Percentiles rank a stretch among this genome's conserved stretches.
phyloP scores from a whole-genome alignment of 2,888 invertebrate species.

The Punctoribates punctum region DNA sequence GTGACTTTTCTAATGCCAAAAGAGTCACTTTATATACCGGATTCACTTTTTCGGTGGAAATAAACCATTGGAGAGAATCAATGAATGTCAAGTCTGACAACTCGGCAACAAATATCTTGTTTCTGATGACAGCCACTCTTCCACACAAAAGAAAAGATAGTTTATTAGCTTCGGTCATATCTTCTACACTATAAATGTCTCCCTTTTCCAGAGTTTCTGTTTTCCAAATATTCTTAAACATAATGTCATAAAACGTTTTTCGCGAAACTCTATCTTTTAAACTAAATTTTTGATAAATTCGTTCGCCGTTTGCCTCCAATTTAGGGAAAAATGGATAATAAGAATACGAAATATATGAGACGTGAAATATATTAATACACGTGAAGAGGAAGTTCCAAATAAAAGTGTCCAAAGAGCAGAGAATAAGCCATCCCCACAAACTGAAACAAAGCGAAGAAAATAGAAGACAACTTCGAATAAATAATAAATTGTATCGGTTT shows the following conservation, averaged over 20 bases:
- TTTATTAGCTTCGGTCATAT: conserved; percentile 79
- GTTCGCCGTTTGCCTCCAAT: background rate
- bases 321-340: conserved; percentile 67
- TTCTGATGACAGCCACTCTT: conserved; percentile 52
- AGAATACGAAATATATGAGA: conserved; percentile 70
- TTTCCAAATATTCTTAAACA: conserved; percentile 74
- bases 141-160: conserved; percentile 78
- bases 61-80: conserved; percentile 84
- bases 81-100: conserved; percentile 82
- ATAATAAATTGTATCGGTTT: conserved; percentile 70
- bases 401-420: conserved; percentile 72
- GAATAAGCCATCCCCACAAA: conserved; percentile 75
- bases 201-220: conserved; percentile 75
- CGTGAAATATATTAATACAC: conserved; percentile 72
- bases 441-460: conserved; percentile 74
- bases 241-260: conserved; percentile 69
- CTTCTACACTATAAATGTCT: conserved; percentile 81
- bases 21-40: conserved; percentile 82
- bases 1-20: conserved; percentile 79
- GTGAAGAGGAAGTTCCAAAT: conserved; percentile 77
- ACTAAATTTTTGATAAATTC: background rate
- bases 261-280: conserved; percentile 63
- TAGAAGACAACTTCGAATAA: conserved; percentile 69
- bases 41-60: conserved; percentile 68
- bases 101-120: conserved; percentile 75